Base-by-base conservation (phyloP, 2,113 vertebrate genomes). In the Aspiorhynchus laticeps region DNA sequence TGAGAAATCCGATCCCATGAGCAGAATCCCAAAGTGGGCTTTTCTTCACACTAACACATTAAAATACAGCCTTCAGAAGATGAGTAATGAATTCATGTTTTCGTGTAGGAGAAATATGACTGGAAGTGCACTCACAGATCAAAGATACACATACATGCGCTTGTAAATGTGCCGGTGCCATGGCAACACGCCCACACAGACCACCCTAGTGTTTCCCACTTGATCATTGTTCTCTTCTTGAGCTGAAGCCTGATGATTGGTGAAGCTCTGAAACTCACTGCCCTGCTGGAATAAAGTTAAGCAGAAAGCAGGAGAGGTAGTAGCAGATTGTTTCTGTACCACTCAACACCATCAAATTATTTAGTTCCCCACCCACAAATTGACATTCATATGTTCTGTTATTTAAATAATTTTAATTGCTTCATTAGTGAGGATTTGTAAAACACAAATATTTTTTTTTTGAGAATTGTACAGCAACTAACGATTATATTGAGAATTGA, bases 111-210 rank as follows among this genome's bases (percentile, higher is more conserved):
- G 83, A 84, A 41, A 41, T 74, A 74, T 74, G 69, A 21, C 67
- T 74, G 33, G 83, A 84, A 53, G 31, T 74, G 69, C 26, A 48
- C 80, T 76, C 21, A 11, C 48, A 65, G 65, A 63, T 69, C 36
- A 79, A 14, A 80, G 59, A n/a, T 69, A 48, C 59, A 65, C 46
- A 48, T 33, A 56, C 46, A 73, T 56, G 65, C 0, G 12, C 69
- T 59, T 73, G 67, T 59, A 84, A 84, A 56, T 74, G 77, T 33
- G n/a, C 43, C 31, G 14, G 14, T 24, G 24, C 48, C 83, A 84
- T 84, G 69, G 83, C 48, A 84, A 75, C 83, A 84, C 31, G 5
- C 83, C 83, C 69, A 74, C 83, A 26, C 83, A 38, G 48, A 38
- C 48, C 31, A 41, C 4, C 48, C 65, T 74, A 59, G 46, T 73